Conservation (phyloP, 2,113 vertebrate genomes). For the Sterrhoptilus dennistouni region DNA sequence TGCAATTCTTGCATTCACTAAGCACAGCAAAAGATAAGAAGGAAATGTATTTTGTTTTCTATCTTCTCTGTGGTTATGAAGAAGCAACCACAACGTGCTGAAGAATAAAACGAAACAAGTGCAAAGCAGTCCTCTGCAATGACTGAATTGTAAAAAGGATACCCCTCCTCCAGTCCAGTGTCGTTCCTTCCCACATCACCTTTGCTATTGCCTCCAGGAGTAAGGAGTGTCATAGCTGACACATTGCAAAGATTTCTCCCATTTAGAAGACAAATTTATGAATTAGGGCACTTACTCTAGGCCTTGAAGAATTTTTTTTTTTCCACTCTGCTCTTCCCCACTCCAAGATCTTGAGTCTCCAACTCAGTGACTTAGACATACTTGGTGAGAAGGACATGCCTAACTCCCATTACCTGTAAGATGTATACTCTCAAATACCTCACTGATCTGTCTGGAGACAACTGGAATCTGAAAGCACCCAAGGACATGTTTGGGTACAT, state of each 20-base stretch:
- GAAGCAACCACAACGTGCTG: rapidly evolving
- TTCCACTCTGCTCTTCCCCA: not conserved
- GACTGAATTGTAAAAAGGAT: not conserved
- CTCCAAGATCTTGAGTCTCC: not conserved
- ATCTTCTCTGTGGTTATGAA: not conserved
- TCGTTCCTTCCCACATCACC: not conserved
- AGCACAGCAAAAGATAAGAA: not conserved
- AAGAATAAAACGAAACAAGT: not conserved
- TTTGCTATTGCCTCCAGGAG: not conserved
- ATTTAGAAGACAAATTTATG: not conserved
- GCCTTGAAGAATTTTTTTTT: not conserved
- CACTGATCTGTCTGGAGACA: not conserved
- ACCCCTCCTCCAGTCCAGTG: not conserved
- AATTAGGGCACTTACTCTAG: not conserved
- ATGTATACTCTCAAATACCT: not conserved
- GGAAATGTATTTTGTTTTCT: not conserved
- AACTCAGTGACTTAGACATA: not conserved
- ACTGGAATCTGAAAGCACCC: not conserved
- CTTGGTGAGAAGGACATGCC: not conserved
- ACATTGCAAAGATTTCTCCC: not conserved
- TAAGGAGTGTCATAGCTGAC: not conserved
- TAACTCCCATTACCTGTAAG: not conserved
- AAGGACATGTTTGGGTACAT: not conserved
- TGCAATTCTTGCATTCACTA: not conserved
- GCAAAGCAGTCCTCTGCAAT: not conserved